Base-by-base conservation (phyloP, 2,113 vertebrate species). In the Xyrauchen texanus region DNA sequence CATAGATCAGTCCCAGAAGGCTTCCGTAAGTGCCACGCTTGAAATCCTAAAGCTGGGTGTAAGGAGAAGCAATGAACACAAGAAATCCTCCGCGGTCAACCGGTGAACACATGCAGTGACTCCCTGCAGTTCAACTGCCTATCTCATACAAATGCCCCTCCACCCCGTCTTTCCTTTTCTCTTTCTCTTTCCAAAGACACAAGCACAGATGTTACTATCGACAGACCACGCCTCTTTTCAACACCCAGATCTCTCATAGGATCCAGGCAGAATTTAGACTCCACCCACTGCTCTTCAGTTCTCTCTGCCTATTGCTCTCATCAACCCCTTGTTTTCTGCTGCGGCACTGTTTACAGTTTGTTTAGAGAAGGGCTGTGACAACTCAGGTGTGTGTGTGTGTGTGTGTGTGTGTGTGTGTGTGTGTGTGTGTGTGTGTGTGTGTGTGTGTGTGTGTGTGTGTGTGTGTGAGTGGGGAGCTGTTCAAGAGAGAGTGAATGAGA, bases 181-280 rank as follows among this genome's bases (percentile, higher is more conserved):
- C 72, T 57, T 64, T 66, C 85, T 76, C 77, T 73, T 81, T 77
- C 85, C 84, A 86, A 82, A 86, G 83, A 74, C 57, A 68, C 86
- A 90, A 80, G 81, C 91, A 91, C 93, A 93, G 91, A 93, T 93
- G 93, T 91, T 92, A 88, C 88, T 86, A 82, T 81, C 83, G 69
- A 58, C 68, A 89, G 82, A 85, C 86, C 91, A 91, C 92, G 73
- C 93, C 93, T 84, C 87, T 90, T 93, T 92, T 91, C 87, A 91
- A 90, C 90, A 92, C 89, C 86, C 86, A 80, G 80, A 77, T 34
- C 83, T 83, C 88, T 92, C 87, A 93, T 92, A 91, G 91, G 92
- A 91, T 66, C 82, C 82, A 81, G 85, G 81, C 78, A 42, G 79
- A 82, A 58, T 7, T 16, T 81, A 87, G 87, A 82, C 87, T 0